A percentile compares a stretch with the other conserved stretches of the same genome.
Conservation (phyloP, 2,113 vertebrate genomes). For the Empidonax traillii region DNA sequence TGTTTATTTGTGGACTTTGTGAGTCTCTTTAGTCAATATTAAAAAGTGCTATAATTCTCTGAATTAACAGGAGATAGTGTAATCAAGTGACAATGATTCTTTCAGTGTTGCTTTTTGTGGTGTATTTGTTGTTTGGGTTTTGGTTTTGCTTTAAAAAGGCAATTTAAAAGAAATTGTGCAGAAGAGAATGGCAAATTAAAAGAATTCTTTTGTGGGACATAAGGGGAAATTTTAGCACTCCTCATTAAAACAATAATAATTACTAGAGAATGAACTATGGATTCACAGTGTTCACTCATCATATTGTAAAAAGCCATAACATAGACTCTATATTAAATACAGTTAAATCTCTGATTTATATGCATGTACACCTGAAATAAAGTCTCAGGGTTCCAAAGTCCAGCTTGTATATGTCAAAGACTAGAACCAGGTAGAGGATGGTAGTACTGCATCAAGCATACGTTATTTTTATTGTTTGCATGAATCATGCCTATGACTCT, state of each 20-base stretch:
- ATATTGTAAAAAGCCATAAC: neutral
- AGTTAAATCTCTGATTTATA: neutral
- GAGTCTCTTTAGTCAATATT: neutral
- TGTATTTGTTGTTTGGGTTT: neutral
- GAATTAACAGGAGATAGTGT: neutral
- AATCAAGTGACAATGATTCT: neutral
- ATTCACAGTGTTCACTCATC: neutral
- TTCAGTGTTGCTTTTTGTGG: neutral
- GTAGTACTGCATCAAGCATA: neutral
- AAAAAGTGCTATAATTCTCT: neutral
- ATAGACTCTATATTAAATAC: neutral
- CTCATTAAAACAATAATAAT: neutral
- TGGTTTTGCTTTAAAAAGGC: neutral
- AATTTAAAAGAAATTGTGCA: neutral
- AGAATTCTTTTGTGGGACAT: neutral
- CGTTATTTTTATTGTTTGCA: conserved; percentile 46
- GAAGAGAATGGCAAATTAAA: neutral
- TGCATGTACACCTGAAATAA: neutral
- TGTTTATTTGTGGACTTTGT: neutral
- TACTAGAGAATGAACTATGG: neutral
- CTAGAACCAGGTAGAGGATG: neutral
- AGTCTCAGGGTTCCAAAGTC: neutral
- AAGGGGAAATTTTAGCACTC: neutral
- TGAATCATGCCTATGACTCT: conserved; percentile 17
- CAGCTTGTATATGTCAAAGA: neutral